A percentile compares a stretch with the other conserved stretches of the same genome.
phyloP scores from a whole-genome alignment of 64 coral and sea anemone genomes.

The Stichodactyla mertensii region DNA sequence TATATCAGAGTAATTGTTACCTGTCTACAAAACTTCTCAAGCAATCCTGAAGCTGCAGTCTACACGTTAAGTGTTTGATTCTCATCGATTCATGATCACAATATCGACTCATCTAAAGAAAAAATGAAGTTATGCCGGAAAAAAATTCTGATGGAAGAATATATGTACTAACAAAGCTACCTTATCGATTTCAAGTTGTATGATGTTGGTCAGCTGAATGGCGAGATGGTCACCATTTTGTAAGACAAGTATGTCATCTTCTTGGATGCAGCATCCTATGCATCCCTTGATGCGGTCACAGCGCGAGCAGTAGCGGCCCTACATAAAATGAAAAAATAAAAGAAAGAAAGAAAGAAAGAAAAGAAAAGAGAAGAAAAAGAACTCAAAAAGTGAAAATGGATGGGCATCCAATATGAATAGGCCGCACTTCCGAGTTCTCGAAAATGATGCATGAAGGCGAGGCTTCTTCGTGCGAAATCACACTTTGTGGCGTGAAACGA shows the following conservation, averaged over 20 bases:
- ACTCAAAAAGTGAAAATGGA: neutral
- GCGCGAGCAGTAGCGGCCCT: constrained; percentile 66
- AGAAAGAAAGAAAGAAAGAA: neutral
- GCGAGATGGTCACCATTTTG: constrained; percentile 61
- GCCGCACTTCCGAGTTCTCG: too few relatives aligned
- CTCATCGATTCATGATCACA: constrained; percentile 59
- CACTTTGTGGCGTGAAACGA: too few relatives aligned
- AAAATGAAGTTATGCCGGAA: neutral
- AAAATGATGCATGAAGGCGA: too few relatives aligned
- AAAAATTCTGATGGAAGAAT: neutral
- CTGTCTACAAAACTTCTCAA: constrained; percentile 52
- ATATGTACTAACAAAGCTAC: constrained; percentile 8
- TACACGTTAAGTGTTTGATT: constrained; percentile 23
- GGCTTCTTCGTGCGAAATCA: too few relatives aligned
- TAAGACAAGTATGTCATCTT: constrained; percentile 35
- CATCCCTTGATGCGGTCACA: constrained; percentile 36
- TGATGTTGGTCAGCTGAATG: constrained; percentile 36
- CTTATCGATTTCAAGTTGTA: constrained; percentile 55
- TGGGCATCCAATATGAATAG: too few relatives aligned
- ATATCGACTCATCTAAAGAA: constrained; percentile 36
- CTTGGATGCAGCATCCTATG: constrained; percentile 49
- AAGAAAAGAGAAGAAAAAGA: neutral
- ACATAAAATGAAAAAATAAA: neutral
- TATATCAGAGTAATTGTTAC: constrained; percentile 3
- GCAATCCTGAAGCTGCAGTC: constrained; percentile 47